These are phyloP conservation scores for Hedya salicella DNA, from an alignment of 2,888 invertebrate genomes.

Conservation along the genomic window DNA sequence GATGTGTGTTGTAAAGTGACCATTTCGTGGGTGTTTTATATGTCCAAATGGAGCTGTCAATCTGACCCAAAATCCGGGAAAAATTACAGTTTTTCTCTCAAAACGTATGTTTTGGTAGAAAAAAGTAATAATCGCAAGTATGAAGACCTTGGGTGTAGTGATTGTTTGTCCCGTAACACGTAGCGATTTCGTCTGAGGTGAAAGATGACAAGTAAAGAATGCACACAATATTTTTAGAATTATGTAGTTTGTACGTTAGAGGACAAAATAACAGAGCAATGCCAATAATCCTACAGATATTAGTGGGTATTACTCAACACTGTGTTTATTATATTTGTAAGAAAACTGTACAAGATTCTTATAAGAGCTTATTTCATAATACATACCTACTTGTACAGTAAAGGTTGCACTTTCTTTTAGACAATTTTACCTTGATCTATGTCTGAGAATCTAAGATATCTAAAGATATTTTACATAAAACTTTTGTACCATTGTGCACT, in stretches of 20 bases:
- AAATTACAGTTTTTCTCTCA: constrained; percentile 61
- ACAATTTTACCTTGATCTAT: constrained; percentile 34
- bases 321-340: constrained; percentile 50
- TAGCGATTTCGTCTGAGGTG: constrained; percentile 55
- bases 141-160: constrained; percentile 27
- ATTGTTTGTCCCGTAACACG: constrained; percentile 37
- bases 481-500: background rate
- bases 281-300: constrained; percentile 53
- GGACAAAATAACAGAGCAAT: constrained; percentile 76
- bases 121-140: constrained; percentile 44
- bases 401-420: constrained; percentile 64
- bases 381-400: constrained; percentile 51
- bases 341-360: constrained; percentile 52
- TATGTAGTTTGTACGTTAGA: constrained; percentile 77
- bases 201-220: constrained; percentile 78
- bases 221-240: constrained; percentile 83
- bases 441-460: constrained; percentile 2
- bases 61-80: constrained; percentile 78
- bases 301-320: constrained; percentile 52
- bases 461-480: constrained; percentile 10
- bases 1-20: constrained; percentile 64
- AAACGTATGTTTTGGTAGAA: constrained; percentile 55
- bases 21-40: constrained; percentile 77
- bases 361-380: constrained; percentile 53
- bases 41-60: constrained; percentile 78